Evolutionary conservation across 2,888 invertebrate genomes (phyloP), one percentile per base, ranked within the genome.

Genomic region (Hirtodrosophila cameraria): DNA sequence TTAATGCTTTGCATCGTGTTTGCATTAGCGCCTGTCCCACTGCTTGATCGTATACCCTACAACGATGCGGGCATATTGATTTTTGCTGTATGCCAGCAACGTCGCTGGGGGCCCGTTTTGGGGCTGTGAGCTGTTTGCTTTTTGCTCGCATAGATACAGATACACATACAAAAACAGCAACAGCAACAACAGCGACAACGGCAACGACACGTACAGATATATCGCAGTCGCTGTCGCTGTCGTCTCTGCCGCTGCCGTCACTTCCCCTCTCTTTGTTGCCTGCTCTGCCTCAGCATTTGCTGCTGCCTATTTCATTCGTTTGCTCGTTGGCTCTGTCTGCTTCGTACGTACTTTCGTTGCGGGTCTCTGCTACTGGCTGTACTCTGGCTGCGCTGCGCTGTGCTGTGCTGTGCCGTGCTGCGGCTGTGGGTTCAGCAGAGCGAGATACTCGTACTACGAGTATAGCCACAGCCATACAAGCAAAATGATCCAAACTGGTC

Each of bases 61-160:
- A 30, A 3, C 1, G 6, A 15, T 1, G 23, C 30, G 9, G 30
- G 74, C 33, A 3, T 49, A 75, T 76, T 50, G 77, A 66, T 72
- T 72, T 72, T 60, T 45, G 25, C 12, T 45, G 12, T 46, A 12
- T 38, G 39, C 30, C 39, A 27, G 55, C 38, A n/a, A 31, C 35
- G 33, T 50, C 13, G 49, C 72, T 64, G 57, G 52, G 53, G 66
- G 66, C 53, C 50, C 28, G 54, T 42, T 65, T 53, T 46, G 63
- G 48, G 41, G 39, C 61, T 49, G 49, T 71, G 54, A 36, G 58
- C 50, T 57, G 61, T 53, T 53, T 50, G 57, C 73, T 60, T 61
- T 62, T 82, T 65, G 82, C 60, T 62, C 58, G 70, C 60, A 61
- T 69, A 73, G 82, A 77, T 64, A 71, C 76, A 79, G 54, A 75